Evolutionary conservation across 2,888 invertebrate species (phyloP).

Genomic region (Brachyopa scutellaris): DNA sequence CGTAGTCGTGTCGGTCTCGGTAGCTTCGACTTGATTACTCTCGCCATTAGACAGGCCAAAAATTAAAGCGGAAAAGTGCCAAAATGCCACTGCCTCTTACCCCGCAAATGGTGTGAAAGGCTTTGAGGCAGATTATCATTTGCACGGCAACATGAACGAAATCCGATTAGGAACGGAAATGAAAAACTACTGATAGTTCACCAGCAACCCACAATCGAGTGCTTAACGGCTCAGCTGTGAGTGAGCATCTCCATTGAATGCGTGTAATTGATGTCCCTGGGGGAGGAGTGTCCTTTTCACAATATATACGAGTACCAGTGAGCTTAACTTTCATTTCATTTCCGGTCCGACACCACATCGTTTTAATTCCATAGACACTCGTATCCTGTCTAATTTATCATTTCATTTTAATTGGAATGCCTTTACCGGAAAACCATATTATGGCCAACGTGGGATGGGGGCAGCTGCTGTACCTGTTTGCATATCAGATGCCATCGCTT

Average conservation of each 20-base stretch:
- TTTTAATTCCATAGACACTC: neutral
- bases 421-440: neutral
- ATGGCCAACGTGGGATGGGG: neutral
- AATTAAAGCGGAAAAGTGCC: conserved; percentile 3
- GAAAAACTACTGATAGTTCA: conserved; percentile 26
- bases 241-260: conserved; percentile 25
- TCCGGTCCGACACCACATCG: neutral
- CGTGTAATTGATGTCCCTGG: conserved; percentile 30
- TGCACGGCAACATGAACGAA: conserved; percentile 39
- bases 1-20: no score
- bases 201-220: conserved; percentile 35
- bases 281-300: no score
- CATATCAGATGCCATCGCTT: conserved; percentile 15
- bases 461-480: conserved; percentile 6
- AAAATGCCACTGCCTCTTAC: neutral
- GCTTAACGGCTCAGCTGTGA: conserved; percentile 35
- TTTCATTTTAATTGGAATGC: conserved; percentile 30
- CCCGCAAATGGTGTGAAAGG: conserved; percentile 32
- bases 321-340: neutral
- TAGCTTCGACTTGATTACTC: neutral
- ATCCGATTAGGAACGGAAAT: conserved; percentile 45
- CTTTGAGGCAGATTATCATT: conserved; percentile 51
- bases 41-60: neutral
- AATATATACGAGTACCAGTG: neutral
- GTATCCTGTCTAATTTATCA: conserved; percentile 23